Evolutionary conservation across 2,113 vertebrate genomes (phyloP).

Genomic region (Rhineura floridana): DNA sequence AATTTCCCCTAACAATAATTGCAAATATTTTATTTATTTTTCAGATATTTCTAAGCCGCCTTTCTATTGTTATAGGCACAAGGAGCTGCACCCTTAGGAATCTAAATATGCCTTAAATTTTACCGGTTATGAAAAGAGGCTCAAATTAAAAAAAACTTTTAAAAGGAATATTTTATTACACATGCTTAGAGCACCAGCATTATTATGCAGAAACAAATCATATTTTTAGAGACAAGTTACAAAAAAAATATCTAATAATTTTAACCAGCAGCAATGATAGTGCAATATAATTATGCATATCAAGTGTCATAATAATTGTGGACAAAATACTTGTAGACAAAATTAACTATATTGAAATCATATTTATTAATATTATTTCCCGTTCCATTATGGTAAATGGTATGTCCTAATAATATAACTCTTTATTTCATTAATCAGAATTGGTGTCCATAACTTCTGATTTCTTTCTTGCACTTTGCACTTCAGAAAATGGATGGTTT

Average conservation of each 20-base stretch:
- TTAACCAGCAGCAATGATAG: not conserved
- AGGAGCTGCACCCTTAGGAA: not conserved
- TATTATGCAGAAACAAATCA: not conserved
- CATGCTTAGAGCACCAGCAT: not conserved
- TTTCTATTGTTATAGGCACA: not conserved
- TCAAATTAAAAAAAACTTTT: not conserved
- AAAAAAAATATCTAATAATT: not conserved
- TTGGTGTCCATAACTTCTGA: not conserved
- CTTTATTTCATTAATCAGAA: not conserved
- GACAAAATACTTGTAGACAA: not conserved
- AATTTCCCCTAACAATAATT: not conserved
- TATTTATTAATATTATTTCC: not conserved
- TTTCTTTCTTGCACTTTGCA: not conserved
- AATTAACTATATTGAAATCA: not conserved
- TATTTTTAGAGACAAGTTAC: not conserved
- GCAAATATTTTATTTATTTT: not conserved
- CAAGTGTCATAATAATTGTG: not conserved
- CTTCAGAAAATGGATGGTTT: not conserved
- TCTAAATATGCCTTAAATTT: not conserved
- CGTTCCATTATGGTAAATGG: not conserved
- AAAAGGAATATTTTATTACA: not conserved
- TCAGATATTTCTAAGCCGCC: not conserved
- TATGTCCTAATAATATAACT: no score
- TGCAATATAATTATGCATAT: not conserved
- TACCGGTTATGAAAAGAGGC: not conserved